Conservation (phyloP, 2,113 vertebrate genomes). For the Pangasianodon hypophthalmus region DNA sequence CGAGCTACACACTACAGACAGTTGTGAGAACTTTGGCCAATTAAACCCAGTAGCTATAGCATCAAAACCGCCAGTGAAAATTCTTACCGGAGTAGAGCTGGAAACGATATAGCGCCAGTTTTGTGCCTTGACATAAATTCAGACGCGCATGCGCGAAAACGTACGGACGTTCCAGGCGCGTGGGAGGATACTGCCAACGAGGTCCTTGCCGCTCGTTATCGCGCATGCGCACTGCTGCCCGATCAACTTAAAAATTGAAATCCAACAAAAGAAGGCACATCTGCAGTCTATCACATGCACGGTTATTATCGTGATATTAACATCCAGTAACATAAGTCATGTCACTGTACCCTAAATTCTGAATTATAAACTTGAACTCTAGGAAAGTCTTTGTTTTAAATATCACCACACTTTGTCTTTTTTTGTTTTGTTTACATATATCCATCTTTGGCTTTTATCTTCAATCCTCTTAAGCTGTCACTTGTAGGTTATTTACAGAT, state of each 20-base stretch:
- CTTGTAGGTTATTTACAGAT: background rate
- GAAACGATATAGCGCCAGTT: constrained; percentile 80
- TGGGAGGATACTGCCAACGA: constrained; percentile 62
- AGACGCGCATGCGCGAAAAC: constrained; percentile 73
- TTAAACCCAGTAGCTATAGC: constrained; percentile 54
- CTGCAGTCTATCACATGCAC: background rate
- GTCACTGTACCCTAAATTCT: background rate
- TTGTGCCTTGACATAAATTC: constrained; percentile 82
- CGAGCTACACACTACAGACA: constrained; percentile 48
- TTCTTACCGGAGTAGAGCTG: constrained; percentile 78
- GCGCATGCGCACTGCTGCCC: constrained; percentile 65
- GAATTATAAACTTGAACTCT: background rate
- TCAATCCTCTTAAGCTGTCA: background rate
- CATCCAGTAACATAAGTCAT: background rate
- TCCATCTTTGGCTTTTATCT: background rate
- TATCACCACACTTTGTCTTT: background rate
- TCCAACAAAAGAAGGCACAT: background rate
- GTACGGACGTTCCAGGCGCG: constrained; percentile 60
- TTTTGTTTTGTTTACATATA: background rate
- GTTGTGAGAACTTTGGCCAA: constrained; percentile 73
- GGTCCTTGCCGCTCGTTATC: constrained; percentile 57
- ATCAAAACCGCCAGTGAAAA: constrained; percentile 60
- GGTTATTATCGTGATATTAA: background rate
- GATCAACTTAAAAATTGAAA: constrained; percentile 43
- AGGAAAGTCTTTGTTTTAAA: background rate